phyloP scores from a whole-genome alignment of 1,140 invertebrate genomes.

The Coptotermes formosanus region DNA sequence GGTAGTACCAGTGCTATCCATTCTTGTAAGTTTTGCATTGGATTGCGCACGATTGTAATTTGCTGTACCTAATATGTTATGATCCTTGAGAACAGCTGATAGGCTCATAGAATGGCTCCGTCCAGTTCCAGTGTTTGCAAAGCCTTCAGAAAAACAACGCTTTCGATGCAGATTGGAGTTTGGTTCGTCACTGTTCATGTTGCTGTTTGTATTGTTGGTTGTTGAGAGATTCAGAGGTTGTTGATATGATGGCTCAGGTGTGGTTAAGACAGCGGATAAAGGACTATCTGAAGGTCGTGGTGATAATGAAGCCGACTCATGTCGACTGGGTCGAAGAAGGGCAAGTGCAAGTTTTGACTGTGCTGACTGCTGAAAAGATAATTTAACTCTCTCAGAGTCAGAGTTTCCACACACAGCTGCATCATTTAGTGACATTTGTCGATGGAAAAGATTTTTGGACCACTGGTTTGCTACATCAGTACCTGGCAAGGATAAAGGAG shows the following conservation, averaged over 20 bases:
- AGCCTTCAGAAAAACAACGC: constrained; percentile 60
- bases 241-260: constrained; percentile 2
- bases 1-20: background rate
- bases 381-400: background rate
- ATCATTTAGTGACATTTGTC: background rate
- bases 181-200: constrained; percentile 44
- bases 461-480: constrained; percentile 21
- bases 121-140: constrained; percentile 39
- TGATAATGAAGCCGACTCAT: background rate
- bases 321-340: constrained; percentile 29
- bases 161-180: constrained; percentile 51
- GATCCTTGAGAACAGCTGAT: background rate
- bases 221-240: constrained; percentile 67
- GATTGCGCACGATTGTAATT: background rate
- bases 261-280: background rate
- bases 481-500: constrained; percentile 22
- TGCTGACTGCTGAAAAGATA: background rate
- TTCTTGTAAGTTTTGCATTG: background rate
- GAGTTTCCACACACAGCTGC: background rate
- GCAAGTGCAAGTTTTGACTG: constrained; percentile 42
- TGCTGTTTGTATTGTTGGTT: constrained; percentile 45
- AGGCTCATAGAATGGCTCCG: background rate
- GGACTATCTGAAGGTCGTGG: background rate
- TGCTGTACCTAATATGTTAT: constrained; percentile 1
- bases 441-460: constrained; percentile 30